These are phyloP conservation scores for Sebastes melanostomus DNA, from an alignment of 2,797 vertebrate species.

Conservation along the genomic window DNA sequence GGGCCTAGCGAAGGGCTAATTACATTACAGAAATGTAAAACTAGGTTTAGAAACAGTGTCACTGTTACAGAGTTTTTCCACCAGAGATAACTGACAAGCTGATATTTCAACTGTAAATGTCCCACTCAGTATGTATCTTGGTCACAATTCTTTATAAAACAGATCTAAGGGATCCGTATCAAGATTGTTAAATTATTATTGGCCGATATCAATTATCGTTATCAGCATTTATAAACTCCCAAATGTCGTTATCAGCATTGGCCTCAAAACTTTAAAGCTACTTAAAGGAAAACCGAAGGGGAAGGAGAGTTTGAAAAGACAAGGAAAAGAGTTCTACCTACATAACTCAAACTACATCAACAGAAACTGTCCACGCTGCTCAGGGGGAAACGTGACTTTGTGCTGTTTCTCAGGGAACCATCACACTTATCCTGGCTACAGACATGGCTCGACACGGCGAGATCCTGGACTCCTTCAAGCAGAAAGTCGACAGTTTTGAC, in stretches of 20 bases:
- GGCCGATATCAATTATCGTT: background rate
- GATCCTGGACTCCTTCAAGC: conserved; percentile 92
- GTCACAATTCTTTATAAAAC: background rate
- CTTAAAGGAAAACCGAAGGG: too few relatives aligned
- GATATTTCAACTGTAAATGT: background rate
- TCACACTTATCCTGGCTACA: conserved; percentile 92
- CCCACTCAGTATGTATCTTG: background rate
- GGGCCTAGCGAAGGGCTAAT: too few relatives aligned
- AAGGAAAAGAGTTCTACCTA: too few relatives aligned
- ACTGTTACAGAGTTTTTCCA: too few relatives aligned
- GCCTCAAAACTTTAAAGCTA: background rate
- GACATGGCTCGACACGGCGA: conserved; percentile 94
- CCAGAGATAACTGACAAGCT: too few relatives aligned
- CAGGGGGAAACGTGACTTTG: background rate
- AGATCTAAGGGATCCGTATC: too few relatives aligned
- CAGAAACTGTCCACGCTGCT: background rate
- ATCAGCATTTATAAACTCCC: background rate
- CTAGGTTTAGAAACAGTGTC: too few relatives aligned
- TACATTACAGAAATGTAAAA: too few relatives aligned
- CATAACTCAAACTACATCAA: background rate
- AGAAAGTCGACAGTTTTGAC: conserved; percentile 89
- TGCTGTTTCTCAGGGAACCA: conserved; percentile 84
- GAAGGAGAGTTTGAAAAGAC: too few relatives aligned
- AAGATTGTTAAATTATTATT: too few relatives aligned
- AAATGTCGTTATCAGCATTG: background rate